Evolutionary conservation across 1,140 invertebrate genomes (phyloP).

Genomic region (Nasonia longicornis): DNA sequence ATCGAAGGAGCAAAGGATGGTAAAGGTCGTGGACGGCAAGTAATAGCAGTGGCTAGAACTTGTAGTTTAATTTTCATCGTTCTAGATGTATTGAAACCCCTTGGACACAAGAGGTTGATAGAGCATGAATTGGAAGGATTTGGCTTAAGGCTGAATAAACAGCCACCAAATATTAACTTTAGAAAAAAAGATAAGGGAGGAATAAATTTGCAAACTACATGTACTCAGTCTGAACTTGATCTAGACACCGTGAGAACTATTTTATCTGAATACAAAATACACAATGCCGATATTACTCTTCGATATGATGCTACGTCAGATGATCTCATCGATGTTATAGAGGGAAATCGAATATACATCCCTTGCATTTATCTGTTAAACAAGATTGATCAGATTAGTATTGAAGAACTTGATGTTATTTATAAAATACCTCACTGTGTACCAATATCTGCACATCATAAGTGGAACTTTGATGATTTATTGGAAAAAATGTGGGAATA

Average conservation of each 20-base stretch:
- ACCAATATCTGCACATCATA: constrained; percentile 99
- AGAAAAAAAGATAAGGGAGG: constrained; percentile 97
- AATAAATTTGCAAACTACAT: constrained; percentile 90
- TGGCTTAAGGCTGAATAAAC: constrained; percentile 95
- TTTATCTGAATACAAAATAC: constrained; percentile 97
- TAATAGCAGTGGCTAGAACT: constrained; percentile 98
- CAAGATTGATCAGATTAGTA: constrained; percentile 97
- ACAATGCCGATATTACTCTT: constrained; percentile 97
- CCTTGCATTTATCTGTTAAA: constrained; percentile 99
- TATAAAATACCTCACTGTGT: constrained; percentile 99
- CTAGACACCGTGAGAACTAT: constrained; percentile 96
- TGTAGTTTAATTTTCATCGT: constrained; percentile 99
- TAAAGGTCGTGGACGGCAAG: constrained; percentile 98
- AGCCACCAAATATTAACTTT: constrained; percentile 97
- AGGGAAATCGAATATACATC: constrained; percentile 98
- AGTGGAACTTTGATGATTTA: constrained; percentile 99
- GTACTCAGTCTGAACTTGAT: constrained; percentile 94
- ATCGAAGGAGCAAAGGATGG: constrained; percentile 99
- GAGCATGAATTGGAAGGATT: constrained; percentile 99
- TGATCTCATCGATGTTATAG: constrained; percentile 98
- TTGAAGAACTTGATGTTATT: constrained; percentile 97
- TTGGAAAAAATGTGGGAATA: constrained; percentile 99
- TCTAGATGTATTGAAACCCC: constrained; percentile 96
- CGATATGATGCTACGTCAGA: constrained; percentile 96
- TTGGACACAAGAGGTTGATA: constrained; percentile 95